A percentile compares a stretch with the other conserved stretches of the same genome.
Conservation (phyloP, 1,140 invertebrate genomes). For the Drosophila bifasciata region DNA sequence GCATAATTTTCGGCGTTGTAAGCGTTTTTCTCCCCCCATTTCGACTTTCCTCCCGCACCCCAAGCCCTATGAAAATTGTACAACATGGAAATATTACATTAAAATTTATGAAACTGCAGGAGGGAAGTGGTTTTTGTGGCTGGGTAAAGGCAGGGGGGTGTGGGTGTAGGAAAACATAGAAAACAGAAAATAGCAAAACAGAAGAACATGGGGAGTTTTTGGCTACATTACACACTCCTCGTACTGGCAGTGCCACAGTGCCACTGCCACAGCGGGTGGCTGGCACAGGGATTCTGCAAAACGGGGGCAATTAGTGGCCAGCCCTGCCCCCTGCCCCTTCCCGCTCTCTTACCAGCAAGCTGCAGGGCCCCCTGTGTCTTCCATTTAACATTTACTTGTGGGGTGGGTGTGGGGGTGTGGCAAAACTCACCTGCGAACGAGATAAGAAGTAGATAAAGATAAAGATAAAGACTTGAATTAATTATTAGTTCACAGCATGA, state of each 20-base stretch:
- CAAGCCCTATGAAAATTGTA: constrained; percentile 61
- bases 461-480: constrained; percentile 48
- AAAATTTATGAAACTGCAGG: constrained; percentile 73
- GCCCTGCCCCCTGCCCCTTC: neutral
- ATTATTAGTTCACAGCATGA: constrained; percentile 41
- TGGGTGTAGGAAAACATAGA: constrained; percentile 14
- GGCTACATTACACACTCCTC: constrained; percentile 36
- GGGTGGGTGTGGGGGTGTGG: too few relatives aligned
- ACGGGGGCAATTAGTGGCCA: constrained; percentile 56
- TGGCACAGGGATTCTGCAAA: constrained; percentile 34
- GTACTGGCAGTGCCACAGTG: neutral
- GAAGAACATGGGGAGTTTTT: constrained; percentile 22
- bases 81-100: constrained; percentile 77
- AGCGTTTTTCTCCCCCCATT: constrained; percentile 45
- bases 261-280: too few relatives aligned
- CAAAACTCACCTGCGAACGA: constrained; percentile 40
- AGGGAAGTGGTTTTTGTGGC: neutral
- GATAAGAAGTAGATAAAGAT: constrained; percentile 37
- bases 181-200: constrained; percentile 7
- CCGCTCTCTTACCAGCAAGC: too few relatives aligned
- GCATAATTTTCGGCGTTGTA: constrained; percentile 80
- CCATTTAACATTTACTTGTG: constrained; percentile 9
- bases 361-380: constrained; percentile 14
- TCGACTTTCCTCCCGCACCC: neutral
- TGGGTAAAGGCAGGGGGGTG: neutral